A percentile compares a stretch with the other conserved stretches of the same genome.
phyloP scores from a whole-genome alignment of 2,113 vertebrate genomes.

The Gambusia affinis region DNA sequence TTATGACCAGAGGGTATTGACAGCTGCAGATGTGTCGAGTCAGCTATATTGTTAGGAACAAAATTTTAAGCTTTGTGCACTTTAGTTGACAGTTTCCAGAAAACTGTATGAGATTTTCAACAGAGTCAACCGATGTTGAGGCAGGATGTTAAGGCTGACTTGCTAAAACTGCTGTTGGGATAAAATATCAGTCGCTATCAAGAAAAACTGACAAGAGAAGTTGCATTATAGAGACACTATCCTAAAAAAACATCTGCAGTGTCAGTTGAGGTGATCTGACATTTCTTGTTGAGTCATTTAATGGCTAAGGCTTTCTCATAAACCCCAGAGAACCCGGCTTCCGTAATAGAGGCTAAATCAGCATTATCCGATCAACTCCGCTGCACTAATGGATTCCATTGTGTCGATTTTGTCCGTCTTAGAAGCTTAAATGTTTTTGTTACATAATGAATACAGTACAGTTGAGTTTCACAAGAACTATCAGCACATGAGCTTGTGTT shows the following conservation, averaged over 20 bases:
- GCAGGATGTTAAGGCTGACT: neutral
- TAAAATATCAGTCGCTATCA: neutral
- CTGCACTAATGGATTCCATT: constrained; percentile 54
- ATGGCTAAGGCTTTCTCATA: constrained; percentile 31
- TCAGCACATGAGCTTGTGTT: constrained; percentile 11
- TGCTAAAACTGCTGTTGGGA: neutral
- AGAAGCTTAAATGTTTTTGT: constrained; percentile 39
- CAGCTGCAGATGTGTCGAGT: neutral
- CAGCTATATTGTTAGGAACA: neutral
- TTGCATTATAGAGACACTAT: neutral
- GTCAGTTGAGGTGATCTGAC: neutral
- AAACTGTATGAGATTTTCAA: neutral
- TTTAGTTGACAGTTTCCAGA: too few species aligned
- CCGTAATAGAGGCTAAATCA: constrained; percentile 48
- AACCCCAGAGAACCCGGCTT: constrained; percentile 25
- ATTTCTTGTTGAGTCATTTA: neutral
- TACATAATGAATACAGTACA: constrained; percentile 41
- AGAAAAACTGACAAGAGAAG: neutral
- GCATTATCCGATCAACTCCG: constrained; percentile 54
- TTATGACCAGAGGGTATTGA: neutral
- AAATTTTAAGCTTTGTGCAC: neutral
- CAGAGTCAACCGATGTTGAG: neutral
- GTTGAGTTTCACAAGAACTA: constrained; percentile 17
- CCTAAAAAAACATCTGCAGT: neutral
- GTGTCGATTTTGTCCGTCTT: constrained; percentile 45